Base-by-base conservation (phyloP, 2,113 vertebrate genomes). In the Spilogale gracilis region DNA sequence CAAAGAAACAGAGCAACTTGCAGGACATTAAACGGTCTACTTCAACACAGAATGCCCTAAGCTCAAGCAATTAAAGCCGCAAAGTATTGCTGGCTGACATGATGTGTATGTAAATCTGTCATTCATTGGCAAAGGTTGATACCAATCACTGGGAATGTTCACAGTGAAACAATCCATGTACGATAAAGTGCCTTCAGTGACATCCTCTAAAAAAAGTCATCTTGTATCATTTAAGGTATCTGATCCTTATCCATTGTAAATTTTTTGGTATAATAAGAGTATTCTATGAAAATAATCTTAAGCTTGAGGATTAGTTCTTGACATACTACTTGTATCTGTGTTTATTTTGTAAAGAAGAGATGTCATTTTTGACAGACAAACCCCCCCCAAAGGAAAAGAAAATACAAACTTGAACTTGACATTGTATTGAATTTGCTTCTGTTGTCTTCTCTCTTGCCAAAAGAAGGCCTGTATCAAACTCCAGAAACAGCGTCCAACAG, bases 91-190 rank as follows among this genome's bases (percentile, higher is more conserved):
- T 98, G 98, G 98, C 99, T 99, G 99, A 99, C 99, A 99, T 98
- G 98, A 99, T 97, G 98, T 98, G 98, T 99, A 99, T 99, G 99
- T 99, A 99, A 99, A 99, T 99, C 99, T 99, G 99, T 99, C 99
- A 99, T 98, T 99, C 99, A 99, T 98, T 99, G 99, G 98, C 98
- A 98, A 98, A 98, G 97, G 98, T 99, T 99, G 98, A 98, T 98
- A 99, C 98, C 98, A 98, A 98, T 98, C 98, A 98, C 95, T 63
- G 93, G 95, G 95, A 98, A 98, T 96, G 97, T 97, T 98, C 98
- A 98, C 98, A 98, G 98, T 97, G 98, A 98, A 99, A 96, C 88
- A 98, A 98, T 97, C 97, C 97, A 96, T 98, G 98, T 97, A 98
- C 93, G 98, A 98, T 97, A 97, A 98, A 98, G 98, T 98, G 98